Conservation (phyloP, 2,113 vertebrate genomes). For the Nothoprocta pentlandii region DNA sequence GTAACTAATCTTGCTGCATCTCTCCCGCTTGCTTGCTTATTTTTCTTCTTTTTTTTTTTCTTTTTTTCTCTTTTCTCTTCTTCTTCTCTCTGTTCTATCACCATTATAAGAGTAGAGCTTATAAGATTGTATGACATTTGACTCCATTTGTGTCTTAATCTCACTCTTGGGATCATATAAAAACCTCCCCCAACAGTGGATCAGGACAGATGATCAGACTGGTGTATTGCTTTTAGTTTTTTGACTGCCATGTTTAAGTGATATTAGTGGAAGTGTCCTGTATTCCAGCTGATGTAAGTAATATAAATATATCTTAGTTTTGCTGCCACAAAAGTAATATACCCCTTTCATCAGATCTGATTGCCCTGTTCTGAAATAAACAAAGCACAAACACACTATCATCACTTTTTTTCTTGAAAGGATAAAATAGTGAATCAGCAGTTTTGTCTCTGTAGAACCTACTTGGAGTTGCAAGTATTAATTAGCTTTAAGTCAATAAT, state of each 20-base stretch:
- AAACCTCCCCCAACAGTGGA: no score
- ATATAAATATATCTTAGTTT: neutral
- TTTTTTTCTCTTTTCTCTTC: no score
- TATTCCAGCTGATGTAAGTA: neutral
- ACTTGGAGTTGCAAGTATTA: slow-evolving; percentile 1
- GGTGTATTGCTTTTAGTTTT: neutral
- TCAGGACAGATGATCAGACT: neutral
- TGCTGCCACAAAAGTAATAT: neutral
- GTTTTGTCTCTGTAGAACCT: neutral
- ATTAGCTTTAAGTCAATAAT: slow-evolving; percentile 8
- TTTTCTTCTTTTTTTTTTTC: no score
- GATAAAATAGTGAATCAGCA: neutral
- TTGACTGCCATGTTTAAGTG: neutral
- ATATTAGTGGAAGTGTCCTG: neutral
- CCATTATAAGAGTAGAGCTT: no score
- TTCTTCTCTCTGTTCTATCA: no score
- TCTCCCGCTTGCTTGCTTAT: no score
- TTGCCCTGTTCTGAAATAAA: neutral
- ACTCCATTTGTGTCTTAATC: no score
- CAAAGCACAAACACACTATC: neutral
- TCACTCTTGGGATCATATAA: no score
- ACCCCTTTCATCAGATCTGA: neutral
- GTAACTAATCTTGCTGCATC: no score
- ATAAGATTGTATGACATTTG: no score
- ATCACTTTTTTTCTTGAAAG: neutral